phyloP scores from a whole-genome alignment of 2,113 vertebrate species.

The Xenopus tropicalis region UCB_Xtro_10.0 CM004443.2:164403001-164403500 shows the following conservation, averaged over 20 bases:
- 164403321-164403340: fast-evolving
- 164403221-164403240: slow-evolving; percentile 46
- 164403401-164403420: slow-evolving; percentile 7
- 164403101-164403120: slow-evolving; percentile 62
- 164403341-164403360: fast-evolving
- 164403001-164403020: slow-evolving; percentile 4
- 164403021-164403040: neutral
- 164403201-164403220: slow-evolving; percentile 56
- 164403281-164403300: neutral
- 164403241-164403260: slow-evolving; percentile 53
- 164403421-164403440: slow-evolving; percentile 34
- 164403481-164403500: slow-evolving; percentile 24
- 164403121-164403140: slow-evolving; percentile 64
- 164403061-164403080: neutral
- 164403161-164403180: slow-evolving; percentile 68
- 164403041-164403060: slow-evolving; percentile 8
- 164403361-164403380: neutral
- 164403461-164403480: slow-evolving; percentile 16
- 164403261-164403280: slow-evolving; percentile 33
- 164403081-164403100: slow-evolving; percentile 51
- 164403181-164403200: slow-evolving; percentile 62
- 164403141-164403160: slow-evolving; percentile 67
- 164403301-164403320: fast-evolving
- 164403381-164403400: slow-evolving; percentile 25
- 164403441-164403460: slow-evolving; percentile 5